Conservation (phyloP, 1,140 invertebrate species). For the Ceratosolen fusciceps region DNA sequence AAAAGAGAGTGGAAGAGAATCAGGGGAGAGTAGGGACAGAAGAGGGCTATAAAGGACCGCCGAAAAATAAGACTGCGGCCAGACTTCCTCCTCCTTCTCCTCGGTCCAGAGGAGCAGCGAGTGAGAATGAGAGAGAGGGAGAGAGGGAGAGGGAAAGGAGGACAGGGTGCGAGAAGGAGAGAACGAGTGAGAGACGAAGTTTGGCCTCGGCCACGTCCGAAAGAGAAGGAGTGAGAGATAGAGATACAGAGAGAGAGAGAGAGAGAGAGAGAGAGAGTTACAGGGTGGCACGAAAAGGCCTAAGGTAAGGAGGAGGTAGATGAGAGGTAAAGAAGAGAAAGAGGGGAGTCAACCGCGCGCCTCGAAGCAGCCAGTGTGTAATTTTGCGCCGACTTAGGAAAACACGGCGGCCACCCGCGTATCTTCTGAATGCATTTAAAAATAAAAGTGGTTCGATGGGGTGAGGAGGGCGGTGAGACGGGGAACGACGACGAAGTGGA, state of each 20-base stretch:
- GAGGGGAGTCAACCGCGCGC: conserved; percentile 56
- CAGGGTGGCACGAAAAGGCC: conserved; percentile 45
- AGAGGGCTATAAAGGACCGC: conserved; percentile 65
- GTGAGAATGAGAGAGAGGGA: conserved; percentile 54
- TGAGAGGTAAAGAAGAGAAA: conserved; percentile 28
- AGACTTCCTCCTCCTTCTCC: conserved; percentile 59
- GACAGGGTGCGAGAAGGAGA: conserved; percentile 48
- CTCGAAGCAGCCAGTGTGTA: conserved; percentile 69
- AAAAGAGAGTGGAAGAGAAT: conserved; percentile 22
- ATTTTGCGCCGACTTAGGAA: conserved; percentile 73
- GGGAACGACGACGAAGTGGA: conserved; percentile 9
- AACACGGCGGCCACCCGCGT: conserved; percentile 72
- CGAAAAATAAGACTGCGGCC: conserved; percentile 65
- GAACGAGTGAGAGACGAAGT: conserved; percentile 42
- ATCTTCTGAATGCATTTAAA: conserved; percentile 70
- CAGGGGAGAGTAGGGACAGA: conserved; percentile 46
- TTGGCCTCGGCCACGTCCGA: conserved; percentile 47
- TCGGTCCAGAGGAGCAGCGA: conserved; percentile 52
- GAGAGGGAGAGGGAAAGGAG: conserved; percentile 51
- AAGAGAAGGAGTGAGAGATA: conserved; percentile 48
- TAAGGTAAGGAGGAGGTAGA: conserved; percentile 42
- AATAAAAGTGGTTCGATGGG: too few relatives aligned
- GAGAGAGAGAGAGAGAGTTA: conserved; percentile 40
- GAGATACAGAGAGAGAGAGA: conserved; percentile 49
- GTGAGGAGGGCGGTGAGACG: conserved; percentile 33